Conservation (phyloP, 2,113 vertebrate genomes). For the Leptosomus discolor region DNA sequence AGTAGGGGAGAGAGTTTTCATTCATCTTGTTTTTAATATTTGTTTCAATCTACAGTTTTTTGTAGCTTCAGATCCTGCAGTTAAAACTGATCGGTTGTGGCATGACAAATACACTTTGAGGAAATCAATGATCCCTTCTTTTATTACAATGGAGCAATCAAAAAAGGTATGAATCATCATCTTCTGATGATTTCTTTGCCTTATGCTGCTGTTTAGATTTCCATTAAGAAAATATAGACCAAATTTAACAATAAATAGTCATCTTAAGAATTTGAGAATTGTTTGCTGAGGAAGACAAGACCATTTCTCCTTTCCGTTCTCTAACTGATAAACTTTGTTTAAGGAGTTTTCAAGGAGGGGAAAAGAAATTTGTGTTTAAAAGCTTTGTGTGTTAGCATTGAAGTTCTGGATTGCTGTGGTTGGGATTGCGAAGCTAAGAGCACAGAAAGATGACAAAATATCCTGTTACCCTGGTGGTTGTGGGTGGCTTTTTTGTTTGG, state of each 20-base stretch:
- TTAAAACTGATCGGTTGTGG: constrained; percentile 95
- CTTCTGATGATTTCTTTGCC: neutral
- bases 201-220: neutral
- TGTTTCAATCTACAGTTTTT: constrained; percentile 83
- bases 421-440: neutral
- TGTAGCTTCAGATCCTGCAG: constrained; percentile 95
- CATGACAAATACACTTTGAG: constrained; percentile 96
- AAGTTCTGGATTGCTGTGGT: neutral
- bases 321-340: neutral
- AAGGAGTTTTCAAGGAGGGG: neutral
- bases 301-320: neutral
- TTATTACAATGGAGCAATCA: constrained; percentile 95
- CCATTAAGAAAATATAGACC: neutral
- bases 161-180: constrained; percentile 83
- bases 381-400: neutral
- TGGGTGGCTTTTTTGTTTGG: neutral
- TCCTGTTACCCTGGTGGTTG: neutral
- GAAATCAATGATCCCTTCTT: constrained; percentile 97
- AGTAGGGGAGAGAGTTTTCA: neutral
- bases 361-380: neutral
- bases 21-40: neutral
- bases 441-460: neutral
- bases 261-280: neutral
- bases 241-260: neutral
- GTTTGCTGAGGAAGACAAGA: neutral